These are phyloP conservation scores for Clytia hemisphaerica DNA, from an alignment of 30 jellyfish, hydroid and myxozoan genomes.

Conservation along the genomic window DNA sequence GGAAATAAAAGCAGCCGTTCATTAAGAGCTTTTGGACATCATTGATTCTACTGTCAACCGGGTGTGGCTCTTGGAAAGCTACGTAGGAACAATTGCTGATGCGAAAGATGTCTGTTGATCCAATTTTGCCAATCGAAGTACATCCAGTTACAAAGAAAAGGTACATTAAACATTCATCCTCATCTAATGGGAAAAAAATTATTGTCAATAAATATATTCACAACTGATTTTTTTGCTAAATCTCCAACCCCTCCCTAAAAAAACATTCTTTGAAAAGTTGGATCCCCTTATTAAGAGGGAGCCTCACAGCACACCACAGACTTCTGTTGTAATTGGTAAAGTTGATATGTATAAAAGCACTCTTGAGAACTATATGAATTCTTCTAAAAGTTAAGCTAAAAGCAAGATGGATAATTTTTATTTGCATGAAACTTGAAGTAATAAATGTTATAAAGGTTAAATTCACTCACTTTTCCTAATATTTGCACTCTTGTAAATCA, in stretches of 20 bases:
- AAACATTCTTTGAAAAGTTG: too few species aligned
- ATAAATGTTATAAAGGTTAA: not conserved
- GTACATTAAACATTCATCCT: conserved; percentile 39
- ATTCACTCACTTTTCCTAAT: too few species aligned
- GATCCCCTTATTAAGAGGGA: too few species aligned
- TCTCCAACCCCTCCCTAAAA: too few species aligned
- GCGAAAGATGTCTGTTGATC: conserved; percentile 63
- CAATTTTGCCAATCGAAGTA: conserved; percentile 67
- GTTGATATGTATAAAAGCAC: too few species aligned
- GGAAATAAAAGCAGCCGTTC: conserved; percentile 73
- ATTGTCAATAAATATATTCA: not conserved
- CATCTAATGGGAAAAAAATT: conserved; percentile 29
- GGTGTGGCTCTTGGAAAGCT: conserved; percentile 67
- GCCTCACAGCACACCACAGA: too few species aligned
- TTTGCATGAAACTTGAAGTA: not conserved
- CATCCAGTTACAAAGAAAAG: conserved; percentile 80
- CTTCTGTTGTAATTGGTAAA: too few species aligned
- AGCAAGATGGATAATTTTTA: not conserved
- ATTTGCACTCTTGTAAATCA: too few species aligned
- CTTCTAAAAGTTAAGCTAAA: not conserved
- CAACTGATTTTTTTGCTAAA: too few species aligned
- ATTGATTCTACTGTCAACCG: conserved; percentile 46
- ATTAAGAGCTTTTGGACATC: conserved; percentile 67
- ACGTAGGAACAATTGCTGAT: conserved; percentile 57
- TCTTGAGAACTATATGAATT: too few species aligned